phyloP scores from a whole-genome alignment of 2,113 vertebrate genomes.

The Pelobates fuscus region DNA sequence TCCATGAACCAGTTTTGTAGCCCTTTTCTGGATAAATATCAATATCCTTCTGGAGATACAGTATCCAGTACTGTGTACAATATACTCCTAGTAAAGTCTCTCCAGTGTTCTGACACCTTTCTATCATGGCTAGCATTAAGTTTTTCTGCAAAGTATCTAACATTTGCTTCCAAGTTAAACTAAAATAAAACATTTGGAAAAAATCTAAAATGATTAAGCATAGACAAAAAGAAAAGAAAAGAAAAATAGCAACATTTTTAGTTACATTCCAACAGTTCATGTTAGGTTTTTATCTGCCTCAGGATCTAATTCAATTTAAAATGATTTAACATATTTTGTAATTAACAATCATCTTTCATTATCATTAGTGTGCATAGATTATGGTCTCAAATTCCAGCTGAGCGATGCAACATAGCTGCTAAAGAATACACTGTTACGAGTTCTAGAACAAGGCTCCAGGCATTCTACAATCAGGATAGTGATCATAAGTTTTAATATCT shows the following conservation, averaged over 20 bases:
- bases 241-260: conserved; percentile 3
- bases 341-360: conserved; percentile 47
- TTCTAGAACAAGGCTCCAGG: conserved; percentile 42
- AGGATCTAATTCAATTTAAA: conserved; percentile 42
- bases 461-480: conserved; percentile 17
- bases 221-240: background rate
- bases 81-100: no score
- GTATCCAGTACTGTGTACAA: no score
- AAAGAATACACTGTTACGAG: conserved; percentile 31
- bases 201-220: conserved; percentile 12
- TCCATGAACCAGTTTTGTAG: no score
- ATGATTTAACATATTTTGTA: conserved; percentile 43
- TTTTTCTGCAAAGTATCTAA: no score
- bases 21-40: no score
- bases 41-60: no score
- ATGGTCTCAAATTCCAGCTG: conserved; percentile 37
- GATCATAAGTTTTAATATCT: conserved; percentile 36
- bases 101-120: no score
- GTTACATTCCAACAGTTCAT: conserved; percentile 9
- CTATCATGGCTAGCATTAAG: no score
- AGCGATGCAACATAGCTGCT: conserved; percentile 35
- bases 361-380: conserved; percentile 44
- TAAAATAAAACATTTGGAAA: background rate
- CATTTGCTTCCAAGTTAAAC: no score
- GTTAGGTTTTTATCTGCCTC: conserved; percentile 33